Evolutionary conservation across 2,888 invertebrate genomes (phyloP).

Genomic region (Campopleginae sp.): DNA sequence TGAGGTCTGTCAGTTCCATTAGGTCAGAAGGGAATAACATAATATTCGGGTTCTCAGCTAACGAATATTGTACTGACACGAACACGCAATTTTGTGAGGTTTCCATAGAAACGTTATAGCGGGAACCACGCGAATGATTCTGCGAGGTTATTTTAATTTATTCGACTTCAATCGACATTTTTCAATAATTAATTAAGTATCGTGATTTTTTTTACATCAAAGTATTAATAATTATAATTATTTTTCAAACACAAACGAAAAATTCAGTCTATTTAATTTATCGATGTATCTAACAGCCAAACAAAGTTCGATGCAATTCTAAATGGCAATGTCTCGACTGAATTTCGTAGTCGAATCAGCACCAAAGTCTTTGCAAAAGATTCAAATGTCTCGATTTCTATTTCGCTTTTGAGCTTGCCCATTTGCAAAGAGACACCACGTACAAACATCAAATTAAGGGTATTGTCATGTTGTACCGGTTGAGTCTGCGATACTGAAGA

Average conservation of each 20-base stretch:
- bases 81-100: background rate
- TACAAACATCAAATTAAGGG: background rate
- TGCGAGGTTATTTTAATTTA: background rate
- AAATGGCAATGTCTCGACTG: background rate
- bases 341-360: background rate
- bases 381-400: background rate
- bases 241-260: background rate
- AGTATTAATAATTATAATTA: background rate
- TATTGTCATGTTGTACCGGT: background rate
- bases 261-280: background rate
- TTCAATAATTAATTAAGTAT: background rate
- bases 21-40: background rate
- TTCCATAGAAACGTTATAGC: conserved; percentile 4
- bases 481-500: background rate
- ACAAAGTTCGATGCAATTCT: background rate
- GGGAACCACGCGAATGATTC: background rate
- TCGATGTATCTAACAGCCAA: background rate
- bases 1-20: background rate
- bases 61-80: background rate
- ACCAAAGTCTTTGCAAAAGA: background rate
- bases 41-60: background rate
- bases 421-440: background rate
- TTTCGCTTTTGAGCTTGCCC: background rate
- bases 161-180: background rate
- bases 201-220: background rate